These are phyloP conservation scores for Halcyon leucocephala DNA, from an alignment of 2,797 vertebrate species.

Conservation along the genomic window DNA sequence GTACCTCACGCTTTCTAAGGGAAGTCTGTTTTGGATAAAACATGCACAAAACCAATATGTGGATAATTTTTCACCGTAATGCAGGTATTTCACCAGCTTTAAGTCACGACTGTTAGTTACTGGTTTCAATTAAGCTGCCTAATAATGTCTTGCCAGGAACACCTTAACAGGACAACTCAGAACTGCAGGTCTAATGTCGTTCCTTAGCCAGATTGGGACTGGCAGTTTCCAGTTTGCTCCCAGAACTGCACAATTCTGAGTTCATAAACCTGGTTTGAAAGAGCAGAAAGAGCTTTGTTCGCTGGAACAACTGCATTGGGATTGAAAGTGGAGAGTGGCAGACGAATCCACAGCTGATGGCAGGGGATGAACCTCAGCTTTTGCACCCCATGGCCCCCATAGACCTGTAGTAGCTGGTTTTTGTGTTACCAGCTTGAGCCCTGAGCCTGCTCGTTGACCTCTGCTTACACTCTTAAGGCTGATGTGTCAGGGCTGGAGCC, in stretches of 20 bases:
- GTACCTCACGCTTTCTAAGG: not conserved
- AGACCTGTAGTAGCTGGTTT: not conserved
- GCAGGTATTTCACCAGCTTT: not conserved
- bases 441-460: not conserved
- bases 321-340: not conserved
- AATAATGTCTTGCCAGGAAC: not conserved
- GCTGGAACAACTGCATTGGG: not conserved
- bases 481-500: not conserved
- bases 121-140: not conserved
- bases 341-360: not conserved
- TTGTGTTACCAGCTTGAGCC: not conserved
- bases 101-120: not conserved
- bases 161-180: not conserved
- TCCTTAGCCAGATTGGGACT: not conserved
- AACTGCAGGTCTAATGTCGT: not conserved
- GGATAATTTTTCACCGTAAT: not conserved
- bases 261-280: not conserved
- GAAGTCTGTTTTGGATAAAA: not conserved
- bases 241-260: not conserved
- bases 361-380: accelerated
- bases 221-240: not conserved
- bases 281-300: not conserved
- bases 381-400: accelerated
- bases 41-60: not conserved
- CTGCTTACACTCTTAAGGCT: not conserved